Percentiles rank a stretch among this genome's conserved stretches.
phyloP scores from a whole-genome alignment of 2,797 vertebrate species.

The Argya squamiceps region DNA sequence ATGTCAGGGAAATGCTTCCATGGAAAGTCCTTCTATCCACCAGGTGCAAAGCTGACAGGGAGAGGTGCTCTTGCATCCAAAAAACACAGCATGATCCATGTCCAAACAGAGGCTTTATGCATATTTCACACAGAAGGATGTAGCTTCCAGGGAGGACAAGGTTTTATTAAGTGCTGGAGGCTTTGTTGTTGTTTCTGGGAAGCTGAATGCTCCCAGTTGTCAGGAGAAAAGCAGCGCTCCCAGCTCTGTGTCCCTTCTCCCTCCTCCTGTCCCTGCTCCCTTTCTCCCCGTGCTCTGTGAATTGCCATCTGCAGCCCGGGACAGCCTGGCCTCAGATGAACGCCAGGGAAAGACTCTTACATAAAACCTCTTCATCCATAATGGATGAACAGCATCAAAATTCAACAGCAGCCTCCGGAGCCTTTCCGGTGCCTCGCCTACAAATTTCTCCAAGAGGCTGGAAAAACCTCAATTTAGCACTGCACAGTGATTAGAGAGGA shows the following conservation, averaged over 20 bases:
- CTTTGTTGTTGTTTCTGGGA: neutral
- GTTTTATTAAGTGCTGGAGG: neutral
- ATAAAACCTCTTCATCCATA: constrained; percentile 67
- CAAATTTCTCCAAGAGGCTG: constrained; percentile 33
- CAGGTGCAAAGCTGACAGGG: neutral
- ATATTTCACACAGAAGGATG: neutral
- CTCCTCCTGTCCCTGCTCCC: neutral
- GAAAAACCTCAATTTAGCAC: neutral
- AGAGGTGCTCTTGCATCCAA: neutral
- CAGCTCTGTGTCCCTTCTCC: neutral
- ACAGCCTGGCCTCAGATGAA: constrained; percentile 58
- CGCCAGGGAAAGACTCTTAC: constrained; percentile 52
- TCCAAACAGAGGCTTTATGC: neutral
- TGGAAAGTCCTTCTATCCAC: neutral
- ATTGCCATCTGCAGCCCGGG: neutral
- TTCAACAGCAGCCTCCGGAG: constrained; percentile 13
- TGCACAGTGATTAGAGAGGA: neutral
- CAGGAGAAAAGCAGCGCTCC: neutral
- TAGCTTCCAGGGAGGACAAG: neutral
- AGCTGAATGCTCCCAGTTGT: neutral
- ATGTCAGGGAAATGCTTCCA: neutral
- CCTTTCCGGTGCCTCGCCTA: constrained; percentile 46
- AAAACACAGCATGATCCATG: neutral
- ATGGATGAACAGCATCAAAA: constrained; percentile 65
- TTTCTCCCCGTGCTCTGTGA: neutral